Evolutionary conservation across 35 echinoderm and acorn worm species (phyloP), one percentile per base, ranked within the genome.

Genomic region (Patiria miniata): DNA sequence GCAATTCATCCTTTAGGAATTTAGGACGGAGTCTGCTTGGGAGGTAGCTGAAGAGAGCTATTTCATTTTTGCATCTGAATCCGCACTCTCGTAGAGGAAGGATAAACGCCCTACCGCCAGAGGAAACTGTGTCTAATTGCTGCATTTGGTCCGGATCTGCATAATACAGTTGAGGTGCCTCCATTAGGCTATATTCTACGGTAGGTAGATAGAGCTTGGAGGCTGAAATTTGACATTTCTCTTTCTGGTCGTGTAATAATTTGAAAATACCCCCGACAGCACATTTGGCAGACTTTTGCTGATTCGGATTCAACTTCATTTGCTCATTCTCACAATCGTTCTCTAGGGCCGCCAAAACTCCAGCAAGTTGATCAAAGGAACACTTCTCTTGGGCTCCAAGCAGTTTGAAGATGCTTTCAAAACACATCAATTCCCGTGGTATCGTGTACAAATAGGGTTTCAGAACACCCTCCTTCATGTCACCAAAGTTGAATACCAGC

Each of bases 281-380:
- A 39, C 32, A 37, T 15, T 29, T 8, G 14, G 33, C 82, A 37
- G 53, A 59, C 0, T 58, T 58, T 40, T 40, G 14, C 37, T 84
- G 51, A 65, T 84, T 84, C 17, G 38, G 53, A 36, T 14, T 19
- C 38, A 84, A 10, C 36, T 84, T 61, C n/a, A 47, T 4, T 47
- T 47, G 42, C 42, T 8, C 38, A 36, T 60, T 53, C 14, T 58
- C 57, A 18, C 53, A 84, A 3, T 60, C 19, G 14, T 36, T 4
- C 57, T 84, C 21, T 19, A 84, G 10, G 28, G 8, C 30, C 6
- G 53, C 12, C 53, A 84, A n/a, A 58, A 84, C 54, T 51, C 29
- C 12, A 37, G 82, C 51, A 36, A 84, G 16, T 36, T 84, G 82
- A 61, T 84, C 82, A 84, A 84, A 84, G 2, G 82, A 59, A 33